A percentile compares a stretch with the other conserved stretches of the same genome.
Evolutionary conservation across 2,888 invertebrate species (phyloP).

Genomic region (Pogonocherus hispidulus): DNA sequence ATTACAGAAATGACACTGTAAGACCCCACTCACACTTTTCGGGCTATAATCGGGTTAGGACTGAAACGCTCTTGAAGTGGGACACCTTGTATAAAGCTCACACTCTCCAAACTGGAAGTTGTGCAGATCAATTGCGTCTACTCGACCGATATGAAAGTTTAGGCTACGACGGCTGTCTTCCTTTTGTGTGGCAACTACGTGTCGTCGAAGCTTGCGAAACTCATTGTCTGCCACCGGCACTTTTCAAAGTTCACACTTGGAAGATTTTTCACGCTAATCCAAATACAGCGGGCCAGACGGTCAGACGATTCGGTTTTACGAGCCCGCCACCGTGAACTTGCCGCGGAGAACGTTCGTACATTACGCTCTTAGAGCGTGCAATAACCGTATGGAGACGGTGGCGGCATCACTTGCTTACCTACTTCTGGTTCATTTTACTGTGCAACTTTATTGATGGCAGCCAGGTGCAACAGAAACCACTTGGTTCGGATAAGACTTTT

Average conservation of each 20-base stretch:
- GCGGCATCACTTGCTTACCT: constrained; percentile 40
- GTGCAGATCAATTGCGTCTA: constrained; percentile 29
- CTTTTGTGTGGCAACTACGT: constrained; percentile 28
- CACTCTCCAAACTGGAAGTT: constrained; percentile 21
- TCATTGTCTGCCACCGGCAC: constrained; percentile 40
- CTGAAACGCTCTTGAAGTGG: no score
- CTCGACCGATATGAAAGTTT: constrained; percentile 29
- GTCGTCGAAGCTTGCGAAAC: constrained; percentile 24
- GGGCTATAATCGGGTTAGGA: no score
- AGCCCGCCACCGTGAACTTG: constrained; percentile 51
- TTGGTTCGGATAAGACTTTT: neutral
- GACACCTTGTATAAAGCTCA: no score
- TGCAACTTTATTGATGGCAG: constrained; percentile 31
- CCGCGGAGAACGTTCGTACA: constrained; percentile 52
- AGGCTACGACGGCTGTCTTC: constrained; percentile 19
- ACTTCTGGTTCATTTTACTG: constrained; percentile 47
- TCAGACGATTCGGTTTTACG: constrained; percentile 55
- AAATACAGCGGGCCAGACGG: constrained; percentile 50
- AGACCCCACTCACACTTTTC: no score
- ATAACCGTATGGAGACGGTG: constrained; percentile 52
- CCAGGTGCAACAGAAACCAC: constrained; percentile 1
- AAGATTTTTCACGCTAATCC: constrained; percentile 53
- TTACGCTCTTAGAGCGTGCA: constrained; percentile 57
- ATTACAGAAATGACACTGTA: no score
- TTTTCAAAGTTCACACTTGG: constrained; percentile 53